Evolutionary conservation across 1,140 invertebrate genomes (phyloP).

Genomic region (Sogatella furcifera): DNA sequence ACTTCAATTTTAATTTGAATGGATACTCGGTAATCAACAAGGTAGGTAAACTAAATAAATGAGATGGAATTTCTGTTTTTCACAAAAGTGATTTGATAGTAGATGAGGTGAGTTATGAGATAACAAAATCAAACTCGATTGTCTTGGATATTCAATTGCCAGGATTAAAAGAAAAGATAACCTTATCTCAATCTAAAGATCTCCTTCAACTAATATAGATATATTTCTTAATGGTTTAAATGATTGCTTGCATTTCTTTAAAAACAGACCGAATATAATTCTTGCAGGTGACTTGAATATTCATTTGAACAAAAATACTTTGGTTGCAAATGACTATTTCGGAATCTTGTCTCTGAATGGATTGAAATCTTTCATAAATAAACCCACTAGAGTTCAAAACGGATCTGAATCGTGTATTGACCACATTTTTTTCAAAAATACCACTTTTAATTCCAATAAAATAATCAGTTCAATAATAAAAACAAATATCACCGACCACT

Average conservation of each 20-base stretch:
- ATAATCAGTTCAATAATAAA: not conserved
- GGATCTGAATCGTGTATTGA: not conserved
- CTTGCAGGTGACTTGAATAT: not conserved
- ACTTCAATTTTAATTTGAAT: too few relatives aligned
- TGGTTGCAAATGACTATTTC: not conserved
- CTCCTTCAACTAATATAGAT: not conserved
- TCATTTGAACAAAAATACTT: not conserved
- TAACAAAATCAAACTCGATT: too few relatives aligned
- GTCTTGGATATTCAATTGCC: too few relatives aligned
- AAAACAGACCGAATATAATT: not conserved
- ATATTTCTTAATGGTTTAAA: not conserved
- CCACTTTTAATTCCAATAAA: not conserved
- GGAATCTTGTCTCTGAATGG: not conserved
- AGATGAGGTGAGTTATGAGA: too few relatives aligned
- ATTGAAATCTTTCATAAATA: not conserved
- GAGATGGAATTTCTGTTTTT: too few relatives aligned
- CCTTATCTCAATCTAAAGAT: too few relatives aligned
- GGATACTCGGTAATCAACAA: too few relatives aligned
- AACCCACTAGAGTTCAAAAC: not conserved
- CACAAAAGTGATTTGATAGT: too few relatives aligned
- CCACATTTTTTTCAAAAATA: not conserved
- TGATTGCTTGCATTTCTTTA: not conserved
- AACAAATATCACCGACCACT: not conserved
- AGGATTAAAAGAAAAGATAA: too few relatives aligned
- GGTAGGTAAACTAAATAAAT: too few relatives aligned